Base-by-base conservation (phyloP, 2,113 vertebrate genomes). In the Dunckerocampus dactyliophorus region DNA sequence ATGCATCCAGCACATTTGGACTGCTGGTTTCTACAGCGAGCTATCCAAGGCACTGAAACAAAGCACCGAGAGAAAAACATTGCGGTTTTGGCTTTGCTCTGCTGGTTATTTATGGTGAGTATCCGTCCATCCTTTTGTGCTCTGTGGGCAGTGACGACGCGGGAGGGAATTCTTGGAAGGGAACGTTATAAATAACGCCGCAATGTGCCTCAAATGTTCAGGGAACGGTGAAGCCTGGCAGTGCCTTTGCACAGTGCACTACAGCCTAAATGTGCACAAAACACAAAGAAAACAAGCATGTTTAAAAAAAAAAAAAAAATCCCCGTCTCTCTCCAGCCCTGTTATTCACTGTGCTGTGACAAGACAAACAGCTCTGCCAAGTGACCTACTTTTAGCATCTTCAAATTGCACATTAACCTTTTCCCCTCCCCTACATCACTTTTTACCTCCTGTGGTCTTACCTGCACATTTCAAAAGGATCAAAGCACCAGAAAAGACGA, bases 101-200 rank as follows among this genome's bases (percentile, higher is more conserved):
- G 74, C 59, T 59, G 76, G 80, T 87, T 87, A 86, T 90, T 89
- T 85, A 89, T 86, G 88, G 87, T 87, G 78, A 76, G 73, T 69
- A 84, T 86, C 82, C 82, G 82, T 83, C 83, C 80, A 76, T 86
- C 78, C 79, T 74, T 81, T 78, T 84, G 80, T 82, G 84, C 76
- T 85, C 71, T 79, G 77, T 49, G 79, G 85, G 76, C 70, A 70
- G 72, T 34, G 64, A 70, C 69, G 21, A 82, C 79, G 82, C 71
- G 70, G 84, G 79, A 74, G 79, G 87, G 73, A 81, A 78, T 87
- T 88, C 76, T 75, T 76, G 85, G 82, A 87, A 85, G 56, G 62
- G 61, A 60, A 63, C 68, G 66, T 74, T 79, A 64, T 65, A 76
- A 82, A 74, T 45, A 57, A 77, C 69, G 70, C 68, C 47, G 66